A percentile compares a stretch with the other conserved stretches of the same genome.
phyloP scores from a whole-genome alignment of 2,888 invertebrate species.

The Zaprionus obscuricornis region DNA sequence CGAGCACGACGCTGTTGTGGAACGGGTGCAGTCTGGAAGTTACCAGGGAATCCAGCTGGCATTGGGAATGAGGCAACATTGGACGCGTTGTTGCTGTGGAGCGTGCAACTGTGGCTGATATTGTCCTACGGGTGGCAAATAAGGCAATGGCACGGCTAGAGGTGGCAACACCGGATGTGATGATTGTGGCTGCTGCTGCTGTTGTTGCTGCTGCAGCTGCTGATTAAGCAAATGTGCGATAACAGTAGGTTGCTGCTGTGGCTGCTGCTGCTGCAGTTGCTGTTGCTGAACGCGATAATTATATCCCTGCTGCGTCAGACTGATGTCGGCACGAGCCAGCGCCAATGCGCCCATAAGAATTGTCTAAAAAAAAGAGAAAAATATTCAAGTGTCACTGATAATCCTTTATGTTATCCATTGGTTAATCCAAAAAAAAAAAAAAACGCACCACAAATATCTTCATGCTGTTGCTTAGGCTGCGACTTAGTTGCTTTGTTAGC shows the following conservation, averaged over 20 bases:
- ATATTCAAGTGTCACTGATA: slow-evolving; percentile 19
- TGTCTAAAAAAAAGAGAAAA: slow-evolving; percentile 71
- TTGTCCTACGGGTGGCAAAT: slow-evolving; percentile 57
- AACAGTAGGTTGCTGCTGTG: slow-evolving; percentile 7
- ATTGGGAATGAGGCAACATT: slow-evolving; percentile 51
- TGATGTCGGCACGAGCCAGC: slow-evolving; percentile 67
- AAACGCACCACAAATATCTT: slow-evolving; percentile 82
- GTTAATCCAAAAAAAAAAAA: slow-evolving; percentile 26
- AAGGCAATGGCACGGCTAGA: slow-evolving; percentile 56
- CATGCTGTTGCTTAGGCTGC: slow-evolving; percentile 77
- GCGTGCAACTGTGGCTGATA: slow-evolving; percentile 43
- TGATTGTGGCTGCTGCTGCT: slow-evolving; percentile 31
- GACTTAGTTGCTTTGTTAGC: slow-evolving; percentile 68
- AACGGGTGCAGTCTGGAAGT: slow-evolving; percentile 69
- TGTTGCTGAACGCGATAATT: slow-evolving; percentile 67
- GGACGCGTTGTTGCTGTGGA: no score
- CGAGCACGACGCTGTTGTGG: slow-evolving; percentile 69
- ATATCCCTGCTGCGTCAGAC: slow-evolving; percentile 68
- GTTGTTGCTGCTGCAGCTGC: slow-evolving; percentile 62
- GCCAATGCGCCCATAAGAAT: slow-evolving; percentile 63
- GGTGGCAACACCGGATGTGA: slow-evolving; percentile 61
- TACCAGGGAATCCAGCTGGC: slow-evolving; percentile 66
- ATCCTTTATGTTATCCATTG: slow-evolving; percentile 41
- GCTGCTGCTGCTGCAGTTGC: slow-evolving; percentile 41
- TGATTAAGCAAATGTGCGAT: no score